These are phyloP conservation scores for Desmodus rotundus DNA, from an alignment of 2,113 vertebrate genomes.

Conservation along the genomic window DNA sequence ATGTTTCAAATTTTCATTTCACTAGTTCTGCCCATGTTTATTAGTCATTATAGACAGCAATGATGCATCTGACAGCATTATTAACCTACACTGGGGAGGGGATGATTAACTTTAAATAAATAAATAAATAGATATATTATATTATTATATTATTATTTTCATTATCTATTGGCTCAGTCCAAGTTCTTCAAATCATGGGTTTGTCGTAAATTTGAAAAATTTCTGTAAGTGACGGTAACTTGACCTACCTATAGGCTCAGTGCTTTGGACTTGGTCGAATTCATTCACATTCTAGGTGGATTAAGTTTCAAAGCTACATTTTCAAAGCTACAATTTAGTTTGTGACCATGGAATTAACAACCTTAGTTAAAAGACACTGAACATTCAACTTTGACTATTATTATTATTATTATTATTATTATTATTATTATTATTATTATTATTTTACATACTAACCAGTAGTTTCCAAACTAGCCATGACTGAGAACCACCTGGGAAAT, in stretches of 20 bases:
- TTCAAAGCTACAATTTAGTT: neutral
- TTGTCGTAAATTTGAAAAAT: conserved; percentile 3
- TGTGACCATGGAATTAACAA: neutral
- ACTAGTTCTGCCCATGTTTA: neutral
- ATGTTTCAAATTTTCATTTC: neutral
- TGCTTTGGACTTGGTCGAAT: neutral
- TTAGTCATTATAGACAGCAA: neutral
- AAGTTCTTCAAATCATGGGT: neutral
- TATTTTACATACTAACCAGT: neutral
- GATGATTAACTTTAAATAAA: neutral
- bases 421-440: neutral
- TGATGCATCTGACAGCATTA: neutral
- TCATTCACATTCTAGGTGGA: neutral
- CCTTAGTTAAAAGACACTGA: neutral
- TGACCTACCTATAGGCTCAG: neutral
- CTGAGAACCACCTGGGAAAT: neutral
- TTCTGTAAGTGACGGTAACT: neutral
- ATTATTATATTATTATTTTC: neutral
- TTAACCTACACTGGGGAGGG: neutral
- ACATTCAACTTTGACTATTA: neutral
- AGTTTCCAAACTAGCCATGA: neutral
- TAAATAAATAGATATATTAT: neutral
- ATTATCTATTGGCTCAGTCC: neutral
- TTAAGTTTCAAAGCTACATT: neutral
- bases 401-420: neutral